A percentile compares a stretch with the other conserved stretches of the same genome.
Conservation (phyloP, 2,888 invertebrate genomes). For the Ommatoiulus sabulosus region DNA sequence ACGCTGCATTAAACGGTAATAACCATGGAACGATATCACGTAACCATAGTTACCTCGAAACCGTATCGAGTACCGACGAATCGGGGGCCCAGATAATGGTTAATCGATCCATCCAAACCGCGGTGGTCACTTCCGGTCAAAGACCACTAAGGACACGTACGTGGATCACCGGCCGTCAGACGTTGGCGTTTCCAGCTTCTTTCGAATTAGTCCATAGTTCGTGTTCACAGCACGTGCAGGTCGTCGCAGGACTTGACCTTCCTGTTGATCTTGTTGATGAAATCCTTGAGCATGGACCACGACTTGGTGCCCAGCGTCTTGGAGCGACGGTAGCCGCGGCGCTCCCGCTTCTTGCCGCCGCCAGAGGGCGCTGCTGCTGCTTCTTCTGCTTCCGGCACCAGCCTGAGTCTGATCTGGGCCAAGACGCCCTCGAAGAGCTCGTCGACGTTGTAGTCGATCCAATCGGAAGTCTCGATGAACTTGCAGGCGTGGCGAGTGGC, state of each 20-base stretch:
- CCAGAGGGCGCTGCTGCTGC: slow-evolving; percentile 55
- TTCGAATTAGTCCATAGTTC: no score
- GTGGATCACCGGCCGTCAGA: no score
- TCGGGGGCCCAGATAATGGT: no score
- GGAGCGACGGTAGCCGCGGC: slow-evolving; percentile 60
- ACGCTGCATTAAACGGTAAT: no score
- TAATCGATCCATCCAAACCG: no score
- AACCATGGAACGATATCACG: no score
- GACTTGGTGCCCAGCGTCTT: slow-evolving; percentile 60
- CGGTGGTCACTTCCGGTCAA: no score
- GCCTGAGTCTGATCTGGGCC: slow-evolving; percentile 64
- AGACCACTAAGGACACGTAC: no score
- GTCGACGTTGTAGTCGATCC: slow-evolving; percentile 68
- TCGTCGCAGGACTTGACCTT: slow-evolving; percentile 67
- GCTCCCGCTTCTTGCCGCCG: slow-evolving; percentile 59
- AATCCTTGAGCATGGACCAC: slow-evolving; percentile 60
- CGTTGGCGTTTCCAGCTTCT: no score
- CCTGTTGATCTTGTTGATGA: slow-evolving; percentile 61
- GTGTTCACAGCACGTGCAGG: slow-evolving; percentile 64
- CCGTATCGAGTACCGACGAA: no score
- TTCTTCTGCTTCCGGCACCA: slow-evolving; percentile 63
- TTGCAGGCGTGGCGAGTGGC: slow-evolving; percentile 67
- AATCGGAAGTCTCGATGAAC: slow-evolving; percentile 68
- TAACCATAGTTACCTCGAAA: no score
- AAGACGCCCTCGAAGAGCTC: slow-evolving; percentile 68